Base-by-base conservation (phyloP, 2,113 vertebrate genomes). In the Mirza zaza region DNA sequence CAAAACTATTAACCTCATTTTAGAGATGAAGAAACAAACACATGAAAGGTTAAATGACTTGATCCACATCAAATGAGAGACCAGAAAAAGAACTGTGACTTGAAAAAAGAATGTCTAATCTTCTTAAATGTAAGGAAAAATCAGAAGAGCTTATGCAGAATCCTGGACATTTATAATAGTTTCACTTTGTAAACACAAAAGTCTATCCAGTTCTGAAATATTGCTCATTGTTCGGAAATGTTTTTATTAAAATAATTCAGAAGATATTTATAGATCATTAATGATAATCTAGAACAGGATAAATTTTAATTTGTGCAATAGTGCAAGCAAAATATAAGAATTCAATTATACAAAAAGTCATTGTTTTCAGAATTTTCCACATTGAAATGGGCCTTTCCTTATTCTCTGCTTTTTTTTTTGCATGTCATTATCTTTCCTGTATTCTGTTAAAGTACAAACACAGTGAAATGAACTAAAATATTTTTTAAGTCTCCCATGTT, bases 1-100 rank as follows among this genome's bases (percentile, higher is more conserved):
- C 80, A 97, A 93, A 89, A 55, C 84, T 82, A 94, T 89, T 87
- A 94, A 77, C 68, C 55, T 90, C 42, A 29, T 71, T 94, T 97
- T 86, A 90, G 23, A 96, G 42, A 68, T 25, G 45, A 94, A 89
- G 67, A 94, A 89, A 73, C 12, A 90, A 92, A 88, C 25, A 83
- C 13, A 14, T 8, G 84, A 34, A 80, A 83, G 14, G 21, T 81
- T 97, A 93, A 90, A 87, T 91, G 82, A 79, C 65, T 85, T 75
- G 36, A 81, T 83, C 61, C 15, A 70, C 10, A 55, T 7, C 14
- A 94, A 90, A 76, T 25, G 21, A 85, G 36, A 87, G 7, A 63
- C 5, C 34, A 93, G 82, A 39, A 82, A 63, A 83, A 67, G 25
- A 79, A 42, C 6, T 48, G 12, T 48, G n/a, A 52, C 32, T 68